Conservation (phyloP, 1,140 invertebrate genomes). For the Zaprionus ornatus region DNA sequence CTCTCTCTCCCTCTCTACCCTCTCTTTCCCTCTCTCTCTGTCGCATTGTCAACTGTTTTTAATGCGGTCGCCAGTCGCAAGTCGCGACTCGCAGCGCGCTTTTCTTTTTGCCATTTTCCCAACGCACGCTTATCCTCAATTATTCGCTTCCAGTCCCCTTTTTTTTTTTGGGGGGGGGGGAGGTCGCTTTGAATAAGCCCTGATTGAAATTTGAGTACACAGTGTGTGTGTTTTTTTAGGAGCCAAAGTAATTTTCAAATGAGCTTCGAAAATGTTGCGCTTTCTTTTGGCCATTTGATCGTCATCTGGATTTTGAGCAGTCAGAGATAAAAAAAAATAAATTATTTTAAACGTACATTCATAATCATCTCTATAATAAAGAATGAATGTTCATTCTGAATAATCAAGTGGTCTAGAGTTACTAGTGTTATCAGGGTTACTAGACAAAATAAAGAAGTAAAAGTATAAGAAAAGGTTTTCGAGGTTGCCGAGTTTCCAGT, state of each 20-base stretch:
- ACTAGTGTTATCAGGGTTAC: too few relatives aligned
- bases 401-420: too few relatives aligned
- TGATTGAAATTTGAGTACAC: neutral
- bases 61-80: slow-evolving; percentile 11
- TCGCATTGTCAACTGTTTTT: slow-evolving; percentile 5
- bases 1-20: neutral
- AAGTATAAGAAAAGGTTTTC: too few relatives aligned
- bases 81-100: neutral
- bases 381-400: too few relatives aligned
- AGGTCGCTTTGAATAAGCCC: neutral
- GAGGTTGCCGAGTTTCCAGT: too few relatives aligned
- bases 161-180: neutral
- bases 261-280: neutral
- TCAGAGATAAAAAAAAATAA: too few relatives aligned
- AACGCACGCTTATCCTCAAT: slow-evolving; percentile 21
- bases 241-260: neutral
- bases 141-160: slow-evolving; percentile 4
- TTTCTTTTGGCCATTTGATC: neutral
- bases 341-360: too few relatives aligned
- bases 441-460: too few relatives aligned
- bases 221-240: neutral
- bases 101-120: slow-evolving; percentile 2
- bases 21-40: neutral
- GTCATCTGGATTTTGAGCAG: too few relatives aligned
- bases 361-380: too few relatives aligned